phyloP scores from a whole-genome alignment of 2,113 vertebrate species.

The Thunnus maccoyii region DNA sequence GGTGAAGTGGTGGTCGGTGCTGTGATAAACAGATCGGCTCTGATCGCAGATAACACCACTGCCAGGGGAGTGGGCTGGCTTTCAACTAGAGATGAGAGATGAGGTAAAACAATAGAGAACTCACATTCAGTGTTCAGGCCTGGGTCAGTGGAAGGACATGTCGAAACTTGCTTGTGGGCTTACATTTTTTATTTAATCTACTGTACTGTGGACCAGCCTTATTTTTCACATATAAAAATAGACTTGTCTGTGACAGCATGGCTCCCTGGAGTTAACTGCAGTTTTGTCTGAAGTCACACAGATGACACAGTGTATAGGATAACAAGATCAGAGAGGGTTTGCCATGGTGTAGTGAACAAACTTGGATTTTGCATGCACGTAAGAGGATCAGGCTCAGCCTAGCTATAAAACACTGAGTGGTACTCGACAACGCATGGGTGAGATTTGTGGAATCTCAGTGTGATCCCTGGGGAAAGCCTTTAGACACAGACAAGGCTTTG shows the following conservation, averaged over 20 bases:
- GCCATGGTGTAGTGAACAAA: slow-evolving; percentile 32
- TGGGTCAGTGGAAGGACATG: slow-evolving; percentile 41
- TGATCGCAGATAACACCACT: slow-evolving; percentile 56
- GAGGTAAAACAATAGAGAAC: slow-evolving; percentile 58
- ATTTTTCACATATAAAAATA: slow-evolving; percentile 38
- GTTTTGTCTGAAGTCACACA: slow-evolving; percentile 24
- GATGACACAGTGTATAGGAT: slow-evolving; percentile 35
- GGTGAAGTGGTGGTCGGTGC: slow-evolving; percentile 27
- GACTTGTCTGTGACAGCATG: slow-evolving; percentile 8
- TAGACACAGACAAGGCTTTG: slow-evolving; percentile 60
- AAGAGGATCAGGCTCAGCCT: slow-evolving; percentile 25
- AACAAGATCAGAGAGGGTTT: slow-evolving; percentile 38
- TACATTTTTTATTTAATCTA: slow-evolving; percentile 1
- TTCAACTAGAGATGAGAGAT: slow-evolving; percentile 43
- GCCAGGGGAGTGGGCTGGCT: slow-evolving; percentile 26
- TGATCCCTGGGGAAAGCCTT: slow-evolving; percentile 56
- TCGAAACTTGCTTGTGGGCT: slow-evolving; percentile 18
- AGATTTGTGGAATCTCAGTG: slow-evolving; percentile 77
- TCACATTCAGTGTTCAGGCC: slow-evolving; percentile 11
- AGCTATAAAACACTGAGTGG: slow-evolving; percentile 36
- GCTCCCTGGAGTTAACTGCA: slow-evolving; percentile 29
- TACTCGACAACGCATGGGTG: slow-evolving; percentile 59
- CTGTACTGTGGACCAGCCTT: slow-evolving; percentile 7
- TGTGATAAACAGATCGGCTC: slow-evolving; percentile 38
- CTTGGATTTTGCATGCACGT: slow-evolving; percentile 24